phyloP scores from a whole-genome alignment of 2,113 vertebrate genomes.

The Forbesichthys agassizii region DNA sequence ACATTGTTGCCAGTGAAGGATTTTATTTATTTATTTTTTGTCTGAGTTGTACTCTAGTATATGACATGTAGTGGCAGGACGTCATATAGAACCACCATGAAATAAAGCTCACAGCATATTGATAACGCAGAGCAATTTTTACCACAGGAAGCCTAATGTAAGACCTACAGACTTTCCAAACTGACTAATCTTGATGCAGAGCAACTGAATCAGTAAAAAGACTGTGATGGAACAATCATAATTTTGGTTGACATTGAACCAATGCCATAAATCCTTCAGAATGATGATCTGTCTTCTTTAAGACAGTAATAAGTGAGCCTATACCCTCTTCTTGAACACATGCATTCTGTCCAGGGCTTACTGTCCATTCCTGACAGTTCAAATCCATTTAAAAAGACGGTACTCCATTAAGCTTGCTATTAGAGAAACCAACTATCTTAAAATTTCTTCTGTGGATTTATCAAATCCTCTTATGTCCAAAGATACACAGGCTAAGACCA shows the following conservation, averaged over 20 bases:
- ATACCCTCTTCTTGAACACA: conserved; percentile 44
- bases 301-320: conserved; percentile 40
- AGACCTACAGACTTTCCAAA: conserved; percentile 24
- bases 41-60: too few species aligned
- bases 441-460: not conserved
- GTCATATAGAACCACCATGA: too few species aligned
- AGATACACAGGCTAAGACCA: too few species aligned
- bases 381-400: conserved; percentile 43
- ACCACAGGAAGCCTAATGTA: not conserved
- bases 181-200: conserved; percentile 34
- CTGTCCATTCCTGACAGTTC: conserved; percentile 11
- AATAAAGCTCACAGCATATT: conserved; percentile 2
- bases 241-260: conserved; percentile 54
- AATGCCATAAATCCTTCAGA: conserved; percentile 54
- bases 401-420: conserved; percentile 21
- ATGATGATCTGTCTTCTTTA: conserved; percentile 44
- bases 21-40: too few species aligned
- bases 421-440: conserved; percentile 8
- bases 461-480: too few species aligned
- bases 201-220: conserved; percentile 48
- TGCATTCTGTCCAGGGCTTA: conserved; percentile 23
- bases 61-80: too few species aligned
- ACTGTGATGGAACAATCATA: conserved; percentile 43
- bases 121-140: conserved; percentile 6
- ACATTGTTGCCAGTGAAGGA: too few species aligned